Evolutionary conservation across 2,888 invertebrate species (phyloP).

Genomic region (Eumerus sabulonum): DNA sequence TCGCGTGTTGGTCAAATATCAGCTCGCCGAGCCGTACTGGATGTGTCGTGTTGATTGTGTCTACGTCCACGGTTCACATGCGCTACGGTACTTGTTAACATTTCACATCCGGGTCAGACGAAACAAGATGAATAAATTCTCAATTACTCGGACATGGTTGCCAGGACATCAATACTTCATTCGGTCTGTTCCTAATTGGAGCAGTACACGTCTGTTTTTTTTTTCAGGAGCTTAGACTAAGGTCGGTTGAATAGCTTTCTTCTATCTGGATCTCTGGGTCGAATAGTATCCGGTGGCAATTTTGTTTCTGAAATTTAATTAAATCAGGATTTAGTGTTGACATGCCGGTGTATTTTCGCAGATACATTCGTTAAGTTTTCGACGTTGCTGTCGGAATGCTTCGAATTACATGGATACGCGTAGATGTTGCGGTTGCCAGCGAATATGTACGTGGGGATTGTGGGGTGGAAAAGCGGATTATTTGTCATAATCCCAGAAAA

Average conservation of each 20-base stretch:
- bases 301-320: conserved; percentile 60
- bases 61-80: conserved; percentile 20
- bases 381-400: neutral
- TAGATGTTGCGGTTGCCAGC: neutral
- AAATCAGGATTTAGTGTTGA: conserved; percentile 66
- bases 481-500: conserved; percentile 66
- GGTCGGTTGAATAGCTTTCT: conserved; percentile 31
- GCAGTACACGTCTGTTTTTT: neutral
- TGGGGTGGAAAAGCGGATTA: conserved; percentile 57
- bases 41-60: conserved; percentile 33
- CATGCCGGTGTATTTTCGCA: conserved; percentile 49
- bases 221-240: conserved; percentile 40
- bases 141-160: conserved; percentile 51
- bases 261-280: conserved; percentile 23
- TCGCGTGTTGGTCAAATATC: conserved; percentile 30
- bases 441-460: neutral
- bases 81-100: conserved; percentile 44
- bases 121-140: conserved; percentile 56
- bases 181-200: conserved; percentile 45
- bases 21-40: neutral
- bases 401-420: neutral
- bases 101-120: conserved; percentile 41
- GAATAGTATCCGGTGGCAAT: conserved; percentile 30
- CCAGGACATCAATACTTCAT: conserved; percentile 38
- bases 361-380: conserved; percentile 48